Evolutionary conservation across 2,888 invertebrate genomes (phyloP).

Genomic region (Folsomia candida): DNA sequence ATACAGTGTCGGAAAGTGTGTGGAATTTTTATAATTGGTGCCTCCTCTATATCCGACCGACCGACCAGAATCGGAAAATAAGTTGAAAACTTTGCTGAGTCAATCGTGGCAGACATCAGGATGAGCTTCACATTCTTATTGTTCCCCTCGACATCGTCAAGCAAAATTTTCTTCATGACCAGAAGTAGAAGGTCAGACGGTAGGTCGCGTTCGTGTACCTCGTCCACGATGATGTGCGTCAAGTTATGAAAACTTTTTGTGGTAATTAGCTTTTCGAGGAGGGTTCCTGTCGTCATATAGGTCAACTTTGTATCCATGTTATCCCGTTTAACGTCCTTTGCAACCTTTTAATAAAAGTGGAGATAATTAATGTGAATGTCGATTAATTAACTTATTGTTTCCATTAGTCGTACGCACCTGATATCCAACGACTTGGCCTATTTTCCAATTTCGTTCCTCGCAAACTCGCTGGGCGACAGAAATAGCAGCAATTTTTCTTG

Average conservation of each 20-base stretch:
- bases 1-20: conserved; percentile 23
- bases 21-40: conserved; percentile 45
- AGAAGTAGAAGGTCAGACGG: conserved; percentile 88
- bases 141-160: conserved; percentile 58
- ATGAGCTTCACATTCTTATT: conserved; percentile 69
- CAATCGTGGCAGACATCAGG: conserved; percentile 92
- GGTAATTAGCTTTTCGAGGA: conserved; percentile 73
- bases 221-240: conserved; percentile 88
- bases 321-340: conserved; percentile 62
- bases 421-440: conserved; percentile 82
- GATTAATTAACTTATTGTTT: too few relatives aligned
- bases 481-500: conserved; percentile 89
- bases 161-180: conserved; percentile 69
- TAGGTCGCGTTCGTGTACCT: conserved; percentile 88
- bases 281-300: conserved; percentile 85
- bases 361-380: too few relatives aligned
- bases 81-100: conserved; percentile 67
- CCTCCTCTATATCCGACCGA: conserved; percentile 22
- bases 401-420: conserved; percentile 73
- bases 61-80: conserved; percentile 58
- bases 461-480: conserved; percentile 83
- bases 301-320: conserved; percentile 70
- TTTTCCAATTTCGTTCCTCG: conserved; percentile 76
- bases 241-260: conserved; percentile 70
- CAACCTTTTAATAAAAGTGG: too few relatives aligned